A percentile compares a stretch with the other conserved stretches of the same genome.
Evolutionary conservation across 2,888 invertebrate species (phyloP).

Genomic region (Beris morrisii): DNA sequence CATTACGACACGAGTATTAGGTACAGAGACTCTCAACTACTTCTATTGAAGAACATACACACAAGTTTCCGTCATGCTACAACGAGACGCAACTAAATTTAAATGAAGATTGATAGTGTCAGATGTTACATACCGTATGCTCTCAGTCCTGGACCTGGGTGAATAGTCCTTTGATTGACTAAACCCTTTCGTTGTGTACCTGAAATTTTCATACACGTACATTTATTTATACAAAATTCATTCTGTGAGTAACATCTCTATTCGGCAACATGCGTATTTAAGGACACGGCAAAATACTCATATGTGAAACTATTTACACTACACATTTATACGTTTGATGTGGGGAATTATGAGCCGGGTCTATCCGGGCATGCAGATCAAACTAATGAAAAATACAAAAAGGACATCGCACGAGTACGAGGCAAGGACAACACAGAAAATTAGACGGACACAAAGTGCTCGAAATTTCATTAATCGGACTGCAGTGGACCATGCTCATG

Average conservation of each 20-base stretch:
- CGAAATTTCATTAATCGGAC: too few species aligned
- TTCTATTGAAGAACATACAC: slow-evolving; percentile 11
- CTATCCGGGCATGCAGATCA: too few species aligned
- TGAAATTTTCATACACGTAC: slow-evolving; percentile 40
- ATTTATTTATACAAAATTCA: too few species aligned
- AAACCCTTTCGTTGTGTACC: slow-evolving; percentile 54
- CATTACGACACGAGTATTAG: too few species aligned
- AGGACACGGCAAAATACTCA: not conserved
- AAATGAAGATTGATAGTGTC: slow-evolving; percentile 24
- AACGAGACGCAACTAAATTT: slow-evolving; percentile 20
- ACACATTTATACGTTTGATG: not conserved
- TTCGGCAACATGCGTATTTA: too few species aligned
- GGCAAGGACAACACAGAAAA: too few species aligned
- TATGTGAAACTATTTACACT: not conserved
- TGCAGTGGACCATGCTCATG: too few species aligned
- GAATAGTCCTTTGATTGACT: slow-evolving; percentile 73
- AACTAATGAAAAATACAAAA: too few species aligned
- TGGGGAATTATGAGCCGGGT: too few species aligned
- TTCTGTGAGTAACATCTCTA: too few species aligned
- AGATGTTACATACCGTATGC: slow-evolving; percentile 67
- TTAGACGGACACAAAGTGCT: too few species aligned
- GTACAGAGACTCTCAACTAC: not conserved
- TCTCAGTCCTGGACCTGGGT: slow-evolving; percentile 75
- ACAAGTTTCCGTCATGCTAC: slow-evolving; percentile 8
- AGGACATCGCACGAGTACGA: too few species aligned